Evolutionary conservation across 2,888 invertebrate species (phyloP).

Genomic region (Tortrix viridana): DNA sequence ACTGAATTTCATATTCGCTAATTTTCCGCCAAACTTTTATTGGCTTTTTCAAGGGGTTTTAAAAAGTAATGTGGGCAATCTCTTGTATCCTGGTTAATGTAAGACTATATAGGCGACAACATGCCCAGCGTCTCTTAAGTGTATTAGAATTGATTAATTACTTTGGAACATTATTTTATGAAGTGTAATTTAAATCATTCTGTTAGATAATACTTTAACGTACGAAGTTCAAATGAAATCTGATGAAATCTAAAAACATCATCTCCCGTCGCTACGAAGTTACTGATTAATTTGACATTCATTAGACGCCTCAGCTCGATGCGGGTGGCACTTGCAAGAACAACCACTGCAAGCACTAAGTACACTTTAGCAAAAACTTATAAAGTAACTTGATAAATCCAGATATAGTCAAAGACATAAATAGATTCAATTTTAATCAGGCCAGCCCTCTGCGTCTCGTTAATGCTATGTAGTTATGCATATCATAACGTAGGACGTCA

Average conservation of each 20-base stretch:
- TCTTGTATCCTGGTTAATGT: no score
- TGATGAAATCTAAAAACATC: constrained; percentile 14
- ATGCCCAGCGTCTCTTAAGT: no score
- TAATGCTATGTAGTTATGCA: constrained; percentile 41
- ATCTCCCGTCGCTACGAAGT: constrained; percentile 15
- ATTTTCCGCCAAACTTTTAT: no score
- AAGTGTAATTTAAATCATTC: no score
- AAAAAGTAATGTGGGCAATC: no score
- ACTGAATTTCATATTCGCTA: no score
- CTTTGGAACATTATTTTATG: no score
- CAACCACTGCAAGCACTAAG: constrained; percentile 6
- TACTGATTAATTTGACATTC: constrained; percentile 34
- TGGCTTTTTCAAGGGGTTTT: no score
- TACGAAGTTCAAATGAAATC: background rate
- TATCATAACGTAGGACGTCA: constrained; percentile 41
- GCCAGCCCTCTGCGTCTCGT: constrained; percentile 8
- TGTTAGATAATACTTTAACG: no score
- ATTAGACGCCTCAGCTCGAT: constrained; percentile 39
- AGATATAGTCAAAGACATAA: constrained; percentile 34
- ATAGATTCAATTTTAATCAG: constrained; percentile 38
- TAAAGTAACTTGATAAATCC: constrained; percentile 29
- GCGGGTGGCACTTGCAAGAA: constrained; percentile 41
- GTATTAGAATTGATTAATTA: no score
- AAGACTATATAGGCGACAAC: no score
- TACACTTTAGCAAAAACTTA: constrained; percentile 38